Evolutionary conservation across 2,888 invertebrate species (phyloP).

Genomic region (Notodonta dromedarius): DNA sequence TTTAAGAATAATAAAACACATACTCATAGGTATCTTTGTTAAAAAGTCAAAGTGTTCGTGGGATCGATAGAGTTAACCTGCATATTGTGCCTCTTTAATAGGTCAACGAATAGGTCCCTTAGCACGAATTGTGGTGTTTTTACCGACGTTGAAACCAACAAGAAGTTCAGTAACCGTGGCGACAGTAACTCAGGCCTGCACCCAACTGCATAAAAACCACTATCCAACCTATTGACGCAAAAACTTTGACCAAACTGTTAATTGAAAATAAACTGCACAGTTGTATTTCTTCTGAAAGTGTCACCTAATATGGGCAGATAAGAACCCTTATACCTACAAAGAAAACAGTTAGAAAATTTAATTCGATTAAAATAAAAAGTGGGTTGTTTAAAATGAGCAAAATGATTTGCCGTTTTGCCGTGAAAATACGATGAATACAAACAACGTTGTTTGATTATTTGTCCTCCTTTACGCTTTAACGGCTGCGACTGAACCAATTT

Average conservation of each 20-base stretch:
- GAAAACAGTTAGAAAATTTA: conserved; percentile 1
- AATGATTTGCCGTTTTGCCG: not conserved
- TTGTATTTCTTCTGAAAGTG: not conserved
- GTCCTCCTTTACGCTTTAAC: not conserved
- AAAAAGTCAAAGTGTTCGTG: no score
- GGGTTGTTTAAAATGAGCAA: not conserved
- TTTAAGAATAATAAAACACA: no score
- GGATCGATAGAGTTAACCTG: no score
- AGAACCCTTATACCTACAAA: conserved; percentile 3
- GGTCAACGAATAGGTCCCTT: conserved; percentile 31
- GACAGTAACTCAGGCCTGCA: conserved; percentile 20
- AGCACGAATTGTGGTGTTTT: conserved; percentile 20
- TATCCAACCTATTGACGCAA: not conserved
- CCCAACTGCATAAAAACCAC: conserved; percentile 13
- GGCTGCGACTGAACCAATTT: not conserved
- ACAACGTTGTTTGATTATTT: not conserved
- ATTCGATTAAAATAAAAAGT: conserved; percentile 3
- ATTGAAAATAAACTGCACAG: not conserved
- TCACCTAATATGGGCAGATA: conserved; percentile 4
- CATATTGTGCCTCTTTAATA: not conserved
- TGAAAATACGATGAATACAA: not conserved
- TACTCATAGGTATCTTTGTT: no score
- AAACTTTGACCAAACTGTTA: not conserved
- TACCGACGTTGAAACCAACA: conserved; percentile 13
- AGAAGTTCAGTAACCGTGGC: conserved; percentile 31